These are phyloP conservation scores for Melanotaenia pygmaea DNA, from an alignment of 2,797 vertebrate genomes.

Conservation along the genomic window DNA sequence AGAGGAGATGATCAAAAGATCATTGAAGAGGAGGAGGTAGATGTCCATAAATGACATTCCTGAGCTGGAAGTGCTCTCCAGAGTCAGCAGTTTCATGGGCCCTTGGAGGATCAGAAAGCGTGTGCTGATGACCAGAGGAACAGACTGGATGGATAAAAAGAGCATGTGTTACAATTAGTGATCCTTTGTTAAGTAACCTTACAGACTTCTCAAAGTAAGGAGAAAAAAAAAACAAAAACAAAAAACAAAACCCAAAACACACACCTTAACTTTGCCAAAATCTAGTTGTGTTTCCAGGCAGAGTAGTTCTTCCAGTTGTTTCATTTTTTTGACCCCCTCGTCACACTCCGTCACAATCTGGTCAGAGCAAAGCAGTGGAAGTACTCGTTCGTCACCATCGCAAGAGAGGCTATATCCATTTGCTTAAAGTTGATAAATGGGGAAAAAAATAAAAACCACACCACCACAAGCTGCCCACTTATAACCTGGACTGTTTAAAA, in stretches of 20 bases:
- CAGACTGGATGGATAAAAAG: conserved; percentile 38
- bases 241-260: neutral
- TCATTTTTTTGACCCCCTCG: conserved; percentile 75
- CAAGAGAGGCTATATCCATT: too few species aligned
- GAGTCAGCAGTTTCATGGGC: conserved; percentile 70
- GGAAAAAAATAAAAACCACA: too few species aligned
- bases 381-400: too few species aligned
- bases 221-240: conserved; percentile 46
- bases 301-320: conserved; percentile 83
- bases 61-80: conserved; percentile 43
- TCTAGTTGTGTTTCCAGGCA: conserved; percentile 80
- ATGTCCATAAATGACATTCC: conserved; percentile 61
- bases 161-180: neutral
- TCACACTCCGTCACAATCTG: conserved; percentile 84
- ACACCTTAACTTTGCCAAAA: conserved; percentile 81
- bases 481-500: neutral
- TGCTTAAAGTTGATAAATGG: too few species aligned
- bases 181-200: neutral
- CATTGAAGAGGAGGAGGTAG: conserved; percentile 86
- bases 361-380: neutral
- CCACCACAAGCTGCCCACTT: too few species aligned
- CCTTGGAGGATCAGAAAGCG: conserved; percentile 82
- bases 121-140: conserved; percentile 81
- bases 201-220: too few species aligned
- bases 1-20: conserved; percentile 82